Evolutionary conservation across 1,140 invertebrate species (phyloP).

Genomic region (Atta cephalotes): DNA sequence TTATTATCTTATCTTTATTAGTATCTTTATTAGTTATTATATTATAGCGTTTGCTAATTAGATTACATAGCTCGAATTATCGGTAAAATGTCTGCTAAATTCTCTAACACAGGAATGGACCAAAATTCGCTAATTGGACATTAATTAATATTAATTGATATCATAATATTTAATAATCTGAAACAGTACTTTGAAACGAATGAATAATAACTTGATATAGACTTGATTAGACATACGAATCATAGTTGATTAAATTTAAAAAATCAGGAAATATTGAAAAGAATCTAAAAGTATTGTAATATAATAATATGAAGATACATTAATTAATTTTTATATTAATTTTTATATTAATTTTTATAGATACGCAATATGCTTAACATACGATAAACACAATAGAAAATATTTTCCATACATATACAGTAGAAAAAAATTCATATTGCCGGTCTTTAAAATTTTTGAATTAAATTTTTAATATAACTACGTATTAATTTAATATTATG

Average conservation of each 20-base stretch:
- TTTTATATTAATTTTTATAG: not conserved
- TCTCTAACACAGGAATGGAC: not conserved
- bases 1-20: too few relatives aligned
- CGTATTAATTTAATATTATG: too few relatives aligned
- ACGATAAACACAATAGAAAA: too few relatives aligned
- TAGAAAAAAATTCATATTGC: too few relatives aligned
- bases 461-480: too few relatives aligned
- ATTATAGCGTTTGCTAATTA: conserved; percentile 18
- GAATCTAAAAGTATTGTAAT: not conserved
- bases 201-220: not conserved
- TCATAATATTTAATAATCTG: conserved; percentile 11
- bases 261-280: not conserved
- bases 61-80: conserved; percentile 4
- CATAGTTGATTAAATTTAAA: not conserved
- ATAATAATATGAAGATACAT: not conserved
- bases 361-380: not conserved
- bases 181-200: not conserved
- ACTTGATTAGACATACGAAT: not conserved
- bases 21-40: too few relatives aligned
- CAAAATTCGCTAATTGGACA: conserved; percentile 16
- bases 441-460: too few relatives aligned
- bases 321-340: not conserved
- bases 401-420: too few relatives aligned
- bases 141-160: conserved; percentile 41
- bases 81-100: conserved; percentile 13